Evolutionary conservation across 2,797 vertebrate species (phyloP), one percentile per base, ranked within the genome.

Genomic region (Lepus townsendii): DNA sequence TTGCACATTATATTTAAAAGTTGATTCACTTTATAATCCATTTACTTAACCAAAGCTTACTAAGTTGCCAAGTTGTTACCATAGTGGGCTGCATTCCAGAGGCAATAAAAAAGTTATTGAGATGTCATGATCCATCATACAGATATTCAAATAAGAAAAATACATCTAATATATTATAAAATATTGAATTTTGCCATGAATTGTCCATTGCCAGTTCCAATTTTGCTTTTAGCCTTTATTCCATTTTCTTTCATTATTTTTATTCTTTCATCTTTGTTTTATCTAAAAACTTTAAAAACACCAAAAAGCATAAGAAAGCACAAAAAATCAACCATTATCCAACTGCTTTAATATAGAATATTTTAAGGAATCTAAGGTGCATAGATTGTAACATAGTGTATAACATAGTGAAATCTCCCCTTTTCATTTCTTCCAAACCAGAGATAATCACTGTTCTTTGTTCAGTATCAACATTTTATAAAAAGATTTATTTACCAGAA

Each of bases 71-170:
- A 69, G 27, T 77, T 82, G 69, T 85, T 90, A 75, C 52, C 4
- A 77, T 32, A 78, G 24, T 22, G 14, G n/a, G 50, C 10, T 88
- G 13, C 7, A 88, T 85, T 32, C 65, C 78, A 79, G 76, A 88
- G 65, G 52, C 14, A 85, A 50, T 90, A 88, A 38, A 69, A 82
- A 85, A n/a, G 47, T 87, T 68, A 94, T 82, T 82, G 88, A 93
- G 52, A 82, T 42, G 71, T 47, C 72, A 65, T 16, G 3, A 35
- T 73, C 26, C 84, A 84, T 17, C 73, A 52, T 66, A 90, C 10
- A 95, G 62, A 10, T 85, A 85, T 30, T 69, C 35, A 93, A 93
- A 88, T 83, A 88, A 86, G 54, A 76, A 50, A 86, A 89, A 62
- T 19, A 30, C 3, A 95, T 72, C 75, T 73, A 71, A 73, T 85